These are phyloP conservation scores for Myopa tessellatipennis DNA, from an alignment of 2,888 invertebrate species.

Conservation along the genomic window DNA sequence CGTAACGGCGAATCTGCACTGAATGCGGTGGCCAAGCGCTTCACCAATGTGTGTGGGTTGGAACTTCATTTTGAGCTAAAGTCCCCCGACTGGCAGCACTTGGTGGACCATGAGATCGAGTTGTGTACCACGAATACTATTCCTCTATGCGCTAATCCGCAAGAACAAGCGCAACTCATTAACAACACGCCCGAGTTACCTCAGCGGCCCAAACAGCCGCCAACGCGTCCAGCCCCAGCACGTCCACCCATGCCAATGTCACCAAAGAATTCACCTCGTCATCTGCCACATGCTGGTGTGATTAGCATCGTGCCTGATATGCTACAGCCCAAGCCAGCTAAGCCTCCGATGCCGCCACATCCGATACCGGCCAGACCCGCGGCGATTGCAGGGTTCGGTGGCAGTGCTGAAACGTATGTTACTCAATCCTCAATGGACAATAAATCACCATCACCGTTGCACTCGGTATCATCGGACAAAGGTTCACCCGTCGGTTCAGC, in stretches of 20 bases:
- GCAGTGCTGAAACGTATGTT: slow-evolving; percentile 52
- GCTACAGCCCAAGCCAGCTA: slow-evolving; percentile 56
- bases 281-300: slow-evolving; percentile 70
- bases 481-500: slow-evolving; percentile 54
- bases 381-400: slow-evolving; percentile 44
- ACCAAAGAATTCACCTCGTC: slow-evolving; percentile 69
- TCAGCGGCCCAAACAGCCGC: slow-evolving; percentile 69
- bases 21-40: slow-evolving; percentile 73
- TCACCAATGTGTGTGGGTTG: slow-evolving; percentile 75
- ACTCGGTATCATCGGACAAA: slow-evolving; percentile 56
- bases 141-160: slow-evolving; percentile 73
- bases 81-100: slow-evolving; percentile 86
- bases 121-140: slow-evolving; percentile 88
- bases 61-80: slow-evolving; percentile 80
- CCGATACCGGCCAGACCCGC: slow-evolving; percentile 55
- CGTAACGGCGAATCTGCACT: slow-evolving; percentile 90
- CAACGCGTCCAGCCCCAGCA: slow-evolving; percentile 70
- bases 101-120: slow-evolving; percentile 84
- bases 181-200: slow-evolving; percentile 70
- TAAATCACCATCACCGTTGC: slow-evolving; percentile 52
- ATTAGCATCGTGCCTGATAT: slow-evolving; percentile 68
- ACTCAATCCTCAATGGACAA: slow-evolving; percentile 60
- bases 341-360: slow-evolving; percentile 61
- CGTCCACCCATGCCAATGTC: slow-evolving; percentile 72
- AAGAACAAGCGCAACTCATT: slow-evolving; percentile 62